Evolutionary conservation across 2,113 vertebrate species (phyloP).

Genomic region (Tonatia bakeri): DNA sequence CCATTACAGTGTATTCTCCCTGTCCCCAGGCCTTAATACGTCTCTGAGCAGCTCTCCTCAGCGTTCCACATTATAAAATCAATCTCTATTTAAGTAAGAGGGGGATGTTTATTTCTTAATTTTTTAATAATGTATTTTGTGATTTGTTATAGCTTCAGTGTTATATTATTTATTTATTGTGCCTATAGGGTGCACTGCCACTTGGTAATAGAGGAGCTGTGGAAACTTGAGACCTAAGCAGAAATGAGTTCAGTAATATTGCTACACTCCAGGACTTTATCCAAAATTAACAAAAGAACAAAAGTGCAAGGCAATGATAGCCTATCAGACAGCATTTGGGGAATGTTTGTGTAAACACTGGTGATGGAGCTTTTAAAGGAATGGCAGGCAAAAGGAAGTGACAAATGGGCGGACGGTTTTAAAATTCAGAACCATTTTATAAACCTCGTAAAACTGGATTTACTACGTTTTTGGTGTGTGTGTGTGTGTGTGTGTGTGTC

Average conservation of each 20-base stretch:
- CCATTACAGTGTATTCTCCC: conserved; percentile 61
- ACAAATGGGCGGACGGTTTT: conserved; percentile 35
- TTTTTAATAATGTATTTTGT: conserved; percentile 84
- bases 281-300: conserved; percentile 76
- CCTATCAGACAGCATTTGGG: conserved; percentile 6
- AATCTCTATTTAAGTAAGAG: conserved; percentile 82
- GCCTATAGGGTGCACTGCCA: conserved; percentile 76
- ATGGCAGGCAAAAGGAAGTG: conserved; percentile 42
- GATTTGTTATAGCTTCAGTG: conserved; percentile 79
- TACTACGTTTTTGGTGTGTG: neutral
- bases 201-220: conserved; percentile 74
- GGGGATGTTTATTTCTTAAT: conserved; percentile 82
- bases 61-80: conserved; percentile 79
- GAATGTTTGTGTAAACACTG: neutral
- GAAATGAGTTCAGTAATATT: conserved; percentile 77
- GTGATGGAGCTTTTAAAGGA: conserved; percentile 34
- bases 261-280: conserved; percentile 64
- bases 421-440: conserved; percentile 38
- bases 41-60: conserved; percentile 75
- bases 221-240: conserved; percentile 80
- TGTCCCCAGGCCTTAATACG: conserved; percentile 70
- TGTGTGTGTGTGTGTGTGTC: neutral
- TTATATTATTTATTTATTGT: conserved; percentile 83
- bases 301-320: conserved; percentile 74
- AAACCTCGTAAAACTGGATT: conserved; percentile 56